Base-by-base conservation (phyloP, 2,113 vertebrate species). In the Sinocyclocheilus grahami region DNA sequence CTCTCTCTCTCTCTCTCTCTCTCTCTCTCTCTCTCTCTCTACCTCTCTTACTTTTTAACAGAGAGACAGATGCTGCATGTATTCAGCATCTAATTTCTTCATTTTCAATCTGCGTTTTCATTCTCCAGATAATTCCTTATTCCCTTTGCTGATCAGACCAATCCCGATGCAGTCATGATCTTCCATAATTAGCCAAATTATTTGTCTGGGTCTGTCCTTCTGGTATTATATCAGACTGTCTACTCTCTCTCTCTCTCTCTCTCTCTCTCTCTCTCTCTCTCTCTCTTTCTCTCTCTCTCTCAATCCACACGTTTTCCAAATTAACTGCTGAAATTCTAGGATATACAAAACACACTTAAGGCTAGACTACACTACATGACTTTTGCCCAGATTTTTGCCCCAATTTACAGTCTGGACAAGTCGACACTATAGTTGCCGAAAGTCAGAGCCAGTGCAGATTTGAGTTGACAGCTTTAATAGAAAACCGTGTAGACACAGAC, bases 191-290 rank as follows among this genome's bases (percentile, higher is more conserved):
- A 86, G 65, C 48, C 77, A 60, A 72, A 86, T 79, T 58, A 46
- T 80, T 81, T 86, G 65, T 81, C 78, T 79, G 84, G 6, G n/a
- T 78, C 74, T 74, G 16, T 85, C 75, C 65, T n/a, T 79, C 65
- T 71, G 33, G 58, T 65, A 46, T 80, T 72, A 58, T 33, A 79
- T 80, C 63, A 71, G n/a, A 27, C 30, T 69, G 12, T 55, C 76
- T 63, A 27, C 42, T 20, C 53, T 62, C 27, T 55, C 65, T 83
- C 24, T 55, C 9, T 10, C 14, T 11, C 1, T 11, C 37, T 46
- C 42, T 46, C 42, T 63, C 53, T 62, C 78, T 82, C 81, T 71
- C 46, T 55, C 76, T 63, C 42, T 20, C 53, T 62, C 27, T 55
- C 46, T 83, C 24, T 55, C 16, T 10, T 14, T 5, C 1, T 39